Percentiles rank a stretch among this genome's conserved stretches.
phyloP scores from a whole-genome alignment of 1,140 invertebrate genomes.

The Olivierus martensii region DNA sequence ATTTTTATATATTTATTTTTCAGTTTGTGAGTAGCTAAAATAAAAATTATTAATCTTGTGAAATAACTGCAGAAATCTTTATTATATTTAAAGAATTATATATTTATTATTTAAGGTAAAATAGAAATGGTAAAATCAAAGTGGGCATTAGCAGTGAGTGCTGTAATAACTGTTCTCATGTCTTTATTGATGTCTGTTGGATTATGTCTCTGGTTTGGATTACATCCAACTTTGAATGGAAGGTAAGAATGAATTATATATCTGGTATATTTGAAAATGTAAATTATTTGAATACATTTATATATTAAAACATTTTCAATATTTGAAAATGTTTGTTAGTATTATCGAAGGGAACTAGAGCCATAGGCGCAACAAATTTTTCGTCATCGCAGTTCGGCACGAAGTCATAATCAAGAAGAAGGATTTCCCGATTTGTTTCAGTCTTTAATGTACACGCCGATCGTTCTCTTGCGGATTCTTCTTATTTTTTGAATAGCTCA shows the following conservation, averaged over 20 bases:
- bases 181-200: slow-evolving; percentile 88
- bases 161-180: slow-evolving; percentile 70
- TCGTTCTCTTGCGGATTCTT: too few relatives aligned
- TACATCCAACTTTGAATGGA: slow-evolving; percentile 40
- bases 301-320: neutral
- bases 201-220: slow-evolving; percentile 78
- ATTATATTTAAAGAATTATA: too few relatives aligned
- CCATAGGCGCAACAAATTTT: too few relatives aligned
- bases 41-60: neutral
- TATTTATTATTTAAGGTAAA: slow-evolving; percentile 24
- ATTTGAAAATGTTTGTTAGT: neutral
- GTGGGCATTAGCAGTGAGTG: slow-evolving; percentile 73
- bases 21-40: slow-evolving; percentile 55
- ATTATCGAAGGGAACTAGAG: too few relatives aligned
- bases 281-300: neutral
- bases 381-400: too few relatives aligned
- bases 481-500: too few relatives aligned
- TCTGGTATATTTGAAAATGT: too few relatives aligned
- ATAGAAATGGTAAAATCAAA: slow-evolving; percentile 89
- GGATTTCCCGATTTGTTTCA: too few relatives aligned
- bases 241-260: slow-evolving; percentile 18
- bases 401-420: too few relatives aligned
- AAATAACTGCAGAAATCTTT: too few relatives aligned
- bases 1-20: slow-evolving; percentile 89
- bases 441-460: too few relatives aligned